phyloP scores from a whole-genome alignment of 2,888 invertebrate genomes.

The Frankliniella intonsa region DNA sequence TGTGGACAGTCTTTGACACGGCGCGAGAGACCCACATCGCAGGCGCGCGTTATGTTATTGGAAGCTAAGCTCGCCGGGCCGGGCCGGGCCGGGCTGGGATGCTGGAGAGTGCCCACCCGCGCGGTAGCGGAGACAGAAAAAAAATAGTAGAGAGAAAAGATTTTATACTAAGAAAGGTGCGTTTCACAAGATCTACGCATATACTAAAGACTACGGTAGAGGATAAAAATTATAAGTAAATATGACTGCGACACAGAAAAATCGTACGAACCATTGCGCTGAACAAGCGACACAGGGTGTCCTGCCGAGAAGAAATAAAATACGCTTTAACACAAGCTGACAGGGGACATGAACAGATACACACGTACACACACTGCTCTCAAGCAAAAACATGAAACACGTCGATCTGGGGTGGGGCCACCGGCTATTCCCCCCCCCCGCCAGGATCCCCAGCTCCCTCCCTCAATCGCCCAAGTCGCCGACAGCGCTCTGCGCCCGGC shows the following conservation, averaged over 20 bases:
- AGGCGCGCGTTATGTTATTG: neutral
- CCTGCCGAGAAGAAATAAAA: slow-evolving; percentile 5
- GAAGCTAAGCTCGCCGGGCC: neutral
- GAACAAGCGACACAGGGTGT: slow-evolving; percentile 23
- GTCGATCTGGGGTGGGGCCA: too few relatives aligned
- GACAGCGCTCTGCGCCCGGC: too few relatives aligned
- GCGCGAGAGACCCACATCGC: neutral
- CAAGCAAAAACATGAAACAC: too few relatives aligned
- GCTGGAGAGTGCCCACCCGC: neutral
- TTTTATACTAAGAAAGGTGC: too few relatives aligned
- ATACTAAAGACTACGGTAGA: too few relatives aligned
- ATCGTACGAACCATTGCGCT: slow-evolving; percentile 20
- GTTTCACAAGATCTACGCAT: too few relatives aligned
- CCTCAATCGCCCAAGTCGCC: too few relatives aligned
- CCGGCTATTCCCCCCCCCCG: too few relatives aligned
- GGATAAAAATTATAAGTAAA: too few relatives aligned
- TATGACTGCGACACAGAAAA: neutral
- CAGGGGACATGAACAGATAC: neutral
- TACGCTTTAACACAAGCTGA: neutral
- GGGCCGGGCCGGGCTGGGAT: neutral
- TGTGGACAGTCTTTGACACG: neutral
- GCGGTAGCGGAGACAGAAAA: too few relatives aligned
- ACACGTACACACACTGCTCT: neutral
- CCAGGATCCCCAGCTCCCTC: too few relatives aligned
- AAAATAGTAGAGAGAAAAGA: too few relatives aligned